Percentiles rank a stretch among this genome's conserved stretches.
These are phyloP conservation scores for Emmelina monodactyla DNA, from an alignment of 2,888 invertebrate species.

Conservation along the genomic window DNA sequence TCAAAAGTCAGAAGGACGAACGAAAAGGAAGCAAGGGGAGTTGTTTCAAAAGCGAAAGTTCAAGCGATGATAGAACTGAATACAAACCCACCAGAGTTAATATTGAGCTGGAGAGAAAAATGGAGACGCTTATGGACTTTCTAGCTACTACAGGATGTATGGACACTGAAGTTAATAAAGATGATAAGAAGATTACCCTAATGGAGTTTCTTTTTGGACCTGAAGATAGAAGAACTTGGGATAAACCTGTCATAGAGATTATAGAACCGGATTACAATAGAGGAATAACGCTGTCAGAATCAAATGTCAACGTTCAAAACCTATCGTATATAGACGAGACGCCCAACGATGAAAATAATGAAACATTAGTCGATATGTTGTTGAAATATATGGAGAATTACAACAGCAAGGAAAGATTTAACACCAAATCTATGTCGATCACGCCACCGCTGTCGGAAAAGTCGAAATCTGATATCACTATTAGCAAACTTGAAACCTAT, in stretches of 20 bases:
- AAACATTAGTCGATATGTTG: slow-evolving; percentile 51
- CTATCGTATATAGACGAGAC: slow-evolving; percentile 54
- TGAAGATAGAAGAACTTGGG: slow-evolving; percentile 29
- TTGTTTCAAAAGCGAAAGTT: slow-evolving; percentile 53
- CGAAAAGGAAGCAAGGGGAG: slow-evolving; percentile 49
- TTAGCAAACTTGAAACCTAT: slow-evolving; percentile 48
- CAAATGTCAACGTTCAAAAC: slow-evolving; percentile 43
- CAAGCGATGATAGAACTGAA: slow-evolving; percentile 31
- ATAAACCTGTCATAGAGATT: slow-evolving; percentile 37
- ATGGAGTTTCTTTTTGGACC: slow-evolving; percentile 58
- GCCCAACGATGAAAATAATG: slow-evolving; percentile 44
- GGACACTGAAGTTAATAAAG: slow-evolving; percentile 27
- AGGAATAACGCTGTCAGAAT: slow-evolving; percentile 39
- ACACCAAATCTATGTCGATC: slow-evolving; percentile 30
- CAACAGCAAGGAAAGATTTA: slow-evolving; percentile 30
- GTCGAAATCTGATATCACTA: slow-evolving; percentile 53
- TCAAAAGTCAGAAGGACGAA: slow-evolving; percentile 52
- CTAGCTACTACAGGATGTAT: slow-evolving; percentile 51
- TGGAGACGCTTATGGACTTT: slow-evolving; percentile 59
- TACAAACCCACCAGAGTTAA: slow-evolving; percentile 38
- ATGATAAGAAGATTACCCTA: slow-evolving; percentile 52
- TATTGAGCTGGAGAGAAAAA: slow-evolving; percentile 51
- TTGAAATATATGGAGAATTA: slow-evolving; percentile 57
- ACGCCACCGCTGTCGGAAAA: slow-evolving; percentile 52
- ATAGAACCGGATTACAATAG: slow-evolving; percentile 24